Conservation (phyloP, 2,113 vertebrate genomes). For the Laterallus jamaicensis region DNA sequence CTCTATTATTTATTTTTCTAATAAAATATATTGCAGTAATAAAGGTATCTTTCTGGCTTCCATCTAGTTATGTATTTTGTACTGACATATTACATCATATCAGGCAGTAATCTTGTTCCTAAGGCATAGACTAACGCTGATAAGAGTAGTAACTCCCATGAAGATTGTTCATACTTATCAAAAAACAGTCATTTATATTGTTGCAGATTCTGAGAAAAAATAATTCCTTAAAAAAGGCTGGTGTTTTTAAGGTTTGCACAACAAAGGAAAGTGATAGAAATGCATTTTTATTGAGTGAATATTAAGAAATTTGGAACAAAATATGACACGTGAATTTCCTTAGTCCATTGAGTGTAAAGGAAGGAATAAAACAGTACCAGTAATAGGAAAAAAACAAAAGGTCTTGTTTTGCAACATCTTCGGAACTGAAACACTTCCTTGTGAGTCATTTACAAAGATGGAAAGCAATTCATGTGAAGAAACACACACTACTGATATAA, state of each 20-base stretch:
- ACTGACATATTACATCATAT: background rate
- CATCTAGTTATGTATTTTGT: background rate
- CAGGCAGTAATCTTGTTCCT: background rate
- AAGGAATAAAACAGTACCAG: background rate
- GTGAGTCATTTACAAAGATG: background rate
- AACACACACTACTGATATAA: background rate
- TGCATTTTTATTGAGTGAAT: background rate
- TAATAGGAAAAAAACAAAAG: background rate
- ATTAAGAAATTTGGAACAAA: background rate
- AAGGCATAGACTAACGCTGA: background rate
- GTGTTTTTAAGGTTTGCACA: background rate
- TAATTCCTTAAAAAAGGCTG: background rate
- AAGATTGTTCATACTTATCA: background rate
- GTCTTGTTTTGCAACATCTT: background rate
- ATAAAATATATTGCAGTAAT: background rate
- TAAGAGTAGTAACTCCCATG: background rate
- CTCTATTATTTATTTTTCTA: background rate
- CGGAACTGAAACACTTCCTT: background rate
- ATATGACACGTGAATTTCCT: background rate
- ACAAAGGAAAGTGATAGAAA: background rate
- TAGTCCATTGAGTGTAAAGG: background rate
- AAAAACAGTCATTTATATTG: background rate
- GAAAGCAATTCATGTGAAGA: background rate
- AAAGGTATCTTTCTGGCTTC: background rate
- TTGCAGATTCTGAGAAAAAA: background rate